These are phyloP conservation scores for Lepidurus couesii DNA, from an alignment of 1,140 invertebrate species.

Conservation along the genomic window DNA sequence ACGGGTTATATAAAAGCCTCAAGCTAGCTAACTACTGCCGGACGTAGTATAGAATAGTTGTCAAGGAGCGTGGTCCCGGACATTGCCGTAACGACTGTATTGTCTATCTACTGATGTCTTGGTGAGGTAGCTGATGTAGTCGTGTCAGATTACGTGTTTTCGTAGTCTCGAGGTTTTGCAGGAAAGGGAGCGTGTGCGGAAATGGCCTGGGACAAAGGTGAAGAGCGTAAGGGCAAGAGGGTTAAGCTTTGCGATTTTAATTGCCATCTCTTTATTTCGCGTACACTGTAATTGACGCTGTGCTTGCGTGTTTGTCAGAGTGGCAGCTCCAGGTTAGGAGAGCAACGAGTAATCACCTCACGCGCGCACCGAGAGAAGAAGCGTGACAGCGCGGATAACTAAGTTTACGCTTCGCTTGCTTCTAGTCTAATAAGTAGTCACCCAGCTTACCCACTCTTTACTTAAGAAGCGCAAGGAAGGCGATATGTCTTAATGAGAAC, in stretches of 20 bases:
- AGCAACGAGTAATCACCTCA: constrained; percentile 15
- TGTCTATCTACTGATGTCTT: too few relatives aligned
- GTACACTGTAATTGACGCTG: neutral
- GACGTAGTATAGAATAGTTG: neutral
- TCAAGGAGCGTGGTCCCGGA: neutral
- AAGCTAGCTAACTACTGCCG: neutral
- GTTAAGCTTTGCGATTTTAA: neutral
- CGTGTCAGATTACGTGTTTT: neutral
- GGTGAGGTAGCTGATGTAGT: neutral
- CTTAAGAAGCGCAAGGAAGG: neutral
- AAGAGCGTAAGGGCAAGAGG: neutral
- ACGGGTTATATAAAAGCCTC: neutral
- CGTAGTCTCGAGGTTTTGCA: neutral
- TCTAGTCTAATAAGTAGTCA: constrained; percentile 15
- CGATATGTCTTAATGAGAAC: neutral
- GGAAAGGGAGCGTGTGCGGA: neutral
- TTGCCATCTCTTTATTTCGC: neutral
- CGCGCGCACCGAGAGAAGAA: neutral
- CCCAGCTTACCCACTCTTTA: neutral
- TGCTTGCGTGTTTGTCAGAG: neutral
- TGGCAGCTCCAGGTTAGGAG: neutral
- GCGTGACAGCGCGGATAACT: constrained; percentile 20
- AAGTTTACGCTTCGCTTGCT: neutral
- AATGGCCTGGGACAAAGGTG: neutral
- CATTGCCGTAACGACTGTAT: too few relatives aligned